Base-by-base conservation (phyloP, 2,113 vertebrate species). In the Holacanthus passer region DNA sequence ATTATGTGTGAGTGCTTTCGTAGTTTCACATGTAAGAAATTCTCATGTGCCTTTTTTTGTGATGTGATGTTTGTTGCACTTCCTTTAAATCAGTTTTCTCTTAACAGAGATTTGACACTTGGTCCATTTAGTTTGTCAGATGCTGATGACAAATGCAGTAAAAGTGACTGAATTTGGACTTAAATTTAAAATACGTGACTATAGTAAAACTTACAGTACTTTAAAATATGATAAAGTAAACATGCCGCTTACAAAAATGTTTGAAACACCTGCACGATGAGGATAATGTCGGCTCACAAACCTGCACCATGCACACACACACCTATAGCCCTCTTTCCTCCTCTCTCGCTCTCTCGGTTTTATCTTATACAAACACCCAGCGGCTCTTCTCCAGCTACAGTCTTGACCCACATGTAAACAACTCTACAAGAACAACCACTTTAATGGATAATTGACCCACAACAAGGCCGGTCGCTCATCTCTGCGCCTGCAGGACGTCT, bases 341-440 rank as follows among this genome's bases (percentile, higher is more conserved):
- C 41, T 7, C 10, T 13, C 11, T 68, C 31, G 45, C 59, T 68
- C 31, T 50, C 59, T 58, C 10, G 19, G 35, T 65, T 80, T 66
- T n/a, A 11, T 59, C 58, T 64, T 60, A 7, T 55, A 50, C 41
- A 50, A 78, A 69, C 41, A 35, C 17, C 8, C 14, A n/a, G 16
- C 56, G 39, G 31, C 55, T 73, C 37, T 27, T 69, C 58, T 53
- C 55, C 76, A 5, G 58, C 41, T 64, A 27, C 72, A 68, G 29
- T 48, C 5, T 63, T 32, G 79, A 83, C 64, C 73, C 74, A 62
- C 73, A 60, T 77, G 84, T 69, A 66, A 83, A 76, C 72, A 83
- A 19, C 62, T 19, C 37, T 17, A 32, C 35, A 68, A 39, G 58
- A 79, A 71, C 70, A 64, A 43, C 27, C 73, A 31, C 85, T 82